Conservation (phyloP, 2,797 vertebrate species). For the Scolopax rusticola region DNA sequence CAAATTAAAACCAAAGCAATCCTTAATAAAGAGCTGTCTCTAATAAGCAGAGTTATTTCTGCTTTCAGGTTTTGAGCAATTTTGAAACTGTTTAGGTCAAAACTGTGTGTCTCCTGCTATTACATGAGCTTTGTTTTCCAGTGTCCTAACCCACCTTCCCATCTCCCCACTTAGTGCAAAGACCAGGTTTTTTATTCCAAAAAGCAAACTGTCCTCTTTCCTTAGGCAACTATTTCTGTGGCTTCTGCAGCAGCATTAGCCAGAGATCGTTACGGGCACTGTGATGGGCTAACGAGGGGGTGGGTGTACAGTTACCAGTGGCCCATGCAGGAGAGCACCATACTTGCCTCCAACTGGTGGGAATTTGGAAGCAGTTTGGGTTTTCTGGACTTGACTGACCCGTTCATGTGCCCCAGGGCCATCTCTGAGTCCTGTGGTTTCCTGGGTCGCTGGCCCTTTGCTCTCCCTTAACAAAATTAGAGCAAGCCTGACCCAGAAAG, state of each 20-base stretch:
- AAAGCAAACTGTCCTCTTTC: neutral
- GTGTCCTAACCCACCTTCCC: neutral
- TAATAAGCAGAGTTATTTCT: neutral
- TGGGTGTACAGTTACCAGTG: neutral
- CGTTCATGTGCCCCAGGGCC: neutral
- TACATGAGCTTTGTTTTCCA: neutral
- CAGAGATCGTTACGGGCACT: neutral
- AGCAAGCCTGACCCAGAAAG: neutral
- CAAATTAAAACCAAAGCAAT: neutral
- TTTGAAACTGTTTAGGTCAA: neutral
- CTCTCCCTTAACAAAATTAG: neutral
- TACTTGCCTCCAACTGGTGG: neutral
- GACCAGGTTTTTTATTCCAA: accelerated
- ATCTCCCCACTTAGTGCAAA: neutral
- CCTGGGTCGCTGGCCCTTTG: neutral
- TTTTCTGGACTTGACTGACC: neutral
- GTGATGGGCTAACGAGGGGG: accelerated
- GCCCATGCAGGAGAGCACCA: accelerated
- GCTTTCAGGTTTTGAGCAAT: neutral
- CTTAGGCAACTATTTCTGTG: neutral
- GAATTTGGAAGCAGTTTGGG: neutral
- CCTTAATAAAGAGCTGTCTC: neutral
- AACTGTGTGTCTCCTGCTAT: neutral
- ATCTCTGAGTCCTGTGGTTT: neutral
- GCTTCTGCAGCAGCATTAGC: neutral